Evolutionary conservation across 2,888 invertebrate genomes (phyloP), one percentile per base, ranked within the genome.

Genomic region (Drosophila meridiana): DNA sequence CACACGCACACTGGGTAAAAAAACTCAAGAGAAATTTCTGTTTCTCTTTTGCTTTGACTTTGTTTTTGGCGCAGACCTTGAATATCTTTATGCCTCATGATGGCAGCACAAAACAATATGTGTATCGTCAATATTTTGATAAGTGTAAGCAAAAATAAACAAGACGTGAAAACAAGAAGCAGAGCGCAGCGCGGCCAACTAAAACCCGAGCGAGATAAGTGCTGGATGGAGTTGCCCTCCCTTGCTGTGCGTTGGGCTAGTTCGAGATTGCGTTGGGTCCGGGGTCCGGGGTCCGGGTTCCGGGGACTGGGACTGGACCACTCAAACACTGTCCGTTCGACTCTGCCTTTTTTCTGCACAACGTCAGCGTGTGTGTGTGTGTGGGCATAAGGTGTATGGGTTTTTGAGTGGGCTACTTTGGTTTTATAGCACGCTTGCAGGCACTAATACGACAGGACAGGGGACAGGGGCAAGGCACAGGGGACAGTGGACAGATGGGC

Each of bases 61-160:
- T 70, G 48, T 30, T 64, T 81, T 65, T 62, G 64, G 57, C 42
- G 52, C 42, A 58, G 63, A 52, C 58, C 62, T 60, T 66, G 72
- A 89, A 87, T 88, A 90, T 90, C 87, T 86, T 87, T 79, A 88
- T 90, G 72, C 76, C 74, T 53, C 69, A 70, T 73, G 79, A 73
- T 68, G 87, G 73, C 73, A 75, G 63, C 73, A 72, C 72, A 69
- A 80, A 71, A 75, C 86, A 87, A 89, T 89, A 81, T 90, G 86
- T 82, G 90, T 80, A 77, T 82, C 73, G 75, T 73, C 76, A 87
- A 87, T 90, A 87, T 87, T 87, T 87, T 87, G 90, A 90, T 87
- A 87, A 87, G 89, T 87, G 90, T 87, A 83, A 90, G 90, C 90
- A 87, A 87, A 87, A 87, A 89, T 80, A 87, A 87, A 87, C 87